Evolutionary conservation across 2,888 invertebrate genomes (phyloP), one percentile per base, ranked within the genome.

Genomic region (Harpalus rubripes): DNA sequence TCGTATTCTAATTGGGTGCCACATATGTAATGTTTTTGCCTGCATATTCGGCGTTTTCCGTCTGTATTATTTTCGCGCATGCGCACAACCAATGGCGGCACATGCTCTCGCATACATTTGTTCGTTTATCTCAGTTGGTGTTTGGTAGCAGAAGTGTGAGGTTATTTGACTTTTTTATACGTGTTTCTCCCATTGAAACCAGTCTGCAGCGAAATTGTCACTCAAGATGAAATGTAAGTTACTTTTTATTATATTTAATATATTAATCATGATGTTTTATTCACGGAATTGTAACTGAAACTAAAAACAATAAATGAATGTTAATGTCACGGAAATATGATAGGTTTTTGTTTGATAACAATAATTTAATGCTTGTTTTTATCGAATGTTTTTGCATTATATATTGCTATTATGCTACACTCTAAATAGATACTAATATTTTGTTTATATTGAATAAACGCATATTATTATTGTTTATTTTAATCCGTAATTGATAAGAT

Each of bases 151-250:
- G 44, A 44, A 7, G 39, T 76, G 83, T 22, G 41, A 10, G 61
- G 76, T 83, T 44, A 18, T 59, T n/a, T 16, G 32, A 41, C 56
- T 32, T 26, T 39, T 83, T 58, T 18, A 18, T 4, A 74, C 59
- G 44, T 74, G 76, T 61, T 58, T 16, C 61, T 39, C 76, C 59
- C 83, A 41, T 59, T 44, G 41, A 61, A 59, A 16, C 74, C 26
- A 12, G 76, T 22, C 16, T 41, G n/a, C 16, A 12, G 12, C 22
- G 39, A 41, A 83, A 44, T 61, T 41, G 32, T 74, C 41, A 61
- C 16, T 76, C 41, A 41, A 16, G 61, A 76, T 61, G 18, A 74
- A 83, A 83, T 74, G 83, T 83, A 61, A 83, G 83, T 76, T 15
- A 61, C 18, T 41, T 18, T 41, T 59, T 22, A 15, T 63, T 26